Base-by-base conservation (phyloP, 2,797 vertebrate genomes). In the Megalops cyprinoides region DNA sequence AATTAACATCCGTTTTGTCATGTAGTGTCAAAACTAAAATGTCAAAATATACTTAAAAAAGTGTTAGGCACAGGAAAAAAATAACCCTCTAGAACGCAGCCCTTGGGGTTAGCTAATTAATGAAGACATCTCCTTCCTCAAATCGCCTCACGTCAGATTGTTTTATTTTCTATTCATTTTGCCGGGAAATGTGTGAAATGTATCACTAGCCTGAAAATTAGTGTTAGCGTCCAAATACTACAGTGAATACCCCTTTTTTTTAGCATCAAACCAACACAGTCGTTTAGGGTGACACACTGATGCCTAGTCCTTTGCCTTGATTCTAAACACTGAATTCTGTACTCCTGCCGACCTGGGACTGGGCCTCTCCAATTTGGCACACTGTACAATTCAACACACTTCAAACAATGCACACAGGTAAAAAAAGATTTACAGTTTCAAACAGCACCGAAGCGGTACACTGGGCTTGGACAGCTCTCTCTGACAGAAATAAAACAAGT, bases 121-220 rank as follows among this genome's bases (percentile, higher is more conserved):
- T 77, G 23, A 9, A 39, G 76, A 46, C 76, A 77, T 56, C 55
- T 58, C 9, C 20, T n/a, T 77, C 20, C 25, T 44, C 20, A 25
- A 48, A 46, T 76, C 55, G 42, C 10, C 23, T 42, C 75, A 56
- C 56, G 73, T 74, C 73, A 74, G 20, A 49, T 74, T 74, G n/a
- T 48, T 74, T 49, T 31, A 51, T 25, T 74, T 49, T 46, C n/a
- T 62, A 55, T 44, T 44, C 49, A n/a, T 31, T 77, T 60, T 58
- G 20, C 4, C 28, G 14, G 28, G 28, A 55, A 77, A 37, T 7
- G n/a, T 46, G 56, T 9, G 42, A 77, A 77, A 42, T 60, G 74
- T 55, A 76, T 56, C 62, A 67, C 14, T 69, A 6, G 18, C 6
- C 65, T 42, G 37, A 69, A 69, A 42, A 69, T 39, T 15, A 39